Evolutionary conservation across 2,113 vertebrate genomes (phyloP).

Genomic region (Hymenochirus boettgeri): DNA sequence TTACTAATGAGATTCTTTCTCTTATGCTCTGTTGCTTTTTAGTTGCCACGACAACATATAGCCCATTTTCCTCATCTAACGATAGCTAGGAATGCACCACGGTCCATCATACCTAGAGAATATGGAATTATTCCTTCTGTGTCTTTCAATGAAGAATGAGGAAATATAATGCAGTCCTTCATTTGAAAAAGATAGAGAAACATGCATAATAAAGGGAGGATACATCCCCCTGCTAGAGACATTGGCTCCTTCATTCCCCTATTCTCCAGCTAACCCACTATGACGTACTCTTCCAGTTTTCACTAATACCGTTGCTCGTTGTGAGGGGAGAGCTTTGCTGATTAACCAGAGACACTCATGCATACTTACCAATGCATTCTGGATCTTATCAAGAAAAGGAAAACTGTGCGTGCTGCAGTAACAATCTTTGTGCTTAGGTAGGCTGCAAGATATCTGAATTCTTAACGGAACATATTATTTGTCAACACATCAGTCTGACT

Average conservation of each 20-base stretch:
- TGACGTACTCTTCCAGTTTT: not conserved
- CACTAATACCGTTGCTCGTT: not conserved
- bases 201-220: not conserved
- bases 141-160: not conserved
- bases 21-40: not conserved
- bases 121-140: slow-evolving; percentile 16
- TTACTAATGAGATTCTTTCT: not conserved
- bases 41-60: not conserved
- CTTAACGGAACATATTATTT: not conserved
- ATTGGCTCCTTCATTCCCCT: not conserved
- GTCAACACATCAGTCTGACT: not conserved
- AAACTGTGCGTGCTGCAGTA: not conserved
- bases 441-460: slow-evolving; percentile 18
- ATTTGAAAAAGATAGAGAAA: not conserved
- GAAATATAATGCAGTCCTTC: not conserved
- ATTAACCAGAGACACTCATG: slow-evolving; percentile 26
- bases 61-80: slow-evolving; percentile 1
- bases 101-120: not conserved
- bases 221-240: slow-evolving; percentile 10
- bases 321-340: slow-evolving; percentile 39
- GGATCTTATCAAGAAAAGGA: not conserved
- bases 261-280: slow-evolving; percentile 14
- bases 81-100: not conserved
- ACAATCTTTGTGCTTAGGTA: slow-evolving; percentile 23
- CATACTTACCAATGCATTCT: not conserved